Base-by-base conservation (phyloP, 2,888 invertebrate genomes). In the Athetis lepigone region DNA sequence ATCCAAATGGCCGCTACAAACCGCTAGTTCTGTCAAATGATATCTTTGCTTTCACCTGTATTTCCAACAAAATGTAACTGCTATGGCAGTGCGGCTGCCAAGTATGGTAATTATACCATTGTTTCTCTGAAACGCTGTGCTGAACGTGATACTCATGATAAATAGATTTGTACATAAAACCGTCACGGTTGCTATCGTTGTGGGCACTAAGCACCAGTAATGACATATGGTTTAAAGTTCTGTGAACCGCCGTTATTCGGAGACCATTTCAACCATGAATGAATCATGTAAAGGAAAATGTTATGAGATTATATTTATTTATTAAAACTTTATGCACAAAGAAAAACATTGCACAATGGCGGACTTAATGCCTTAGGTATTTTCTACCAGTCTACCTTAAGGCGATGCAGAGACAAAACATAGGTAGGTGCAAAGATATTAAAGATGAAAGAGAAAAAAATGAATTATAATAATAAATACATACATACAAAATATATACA, bases 61-160 rank as follows among this genome's bases (percentile, higher is more conserved):
- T 33, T 54, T 47, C 37, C 19, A 56, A 50, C 50, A 51, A 29
- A 72, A 40, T 65, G 50, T 37, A 40, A 39, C 33, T 19, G 66
- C 39, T n/a, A 16, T n/a, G 27, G 11, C 16, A 39, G 47, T 16
- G 9, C 40, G 16, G 37, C 23, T 52, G 52, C 68, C 74, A 70
- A 67, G 59, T 73, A 70, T 73, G 74, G 74, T 70, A 70, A 70
- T 73, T 43, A 50, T 18, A 18, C 57, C 19, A 73, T 70, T 70
- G 70, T 70, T 59, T 29, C 52, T 11, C 33, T 39, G 37, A 39
- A 67, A 39, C 45, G 33, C 47, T 43, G 46, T 21, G 39, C 52
- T 43, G 47, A 58, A 67, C 42, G 74, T 70, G 72, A 64, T 71
- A 49, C 67, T 52, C 64, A 71, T 64, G 72, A 71, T 67, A 67